Base-by-base conservation (phyloP, 2,113 vertebrate species). In the Phaetusa simplex region DNA sequence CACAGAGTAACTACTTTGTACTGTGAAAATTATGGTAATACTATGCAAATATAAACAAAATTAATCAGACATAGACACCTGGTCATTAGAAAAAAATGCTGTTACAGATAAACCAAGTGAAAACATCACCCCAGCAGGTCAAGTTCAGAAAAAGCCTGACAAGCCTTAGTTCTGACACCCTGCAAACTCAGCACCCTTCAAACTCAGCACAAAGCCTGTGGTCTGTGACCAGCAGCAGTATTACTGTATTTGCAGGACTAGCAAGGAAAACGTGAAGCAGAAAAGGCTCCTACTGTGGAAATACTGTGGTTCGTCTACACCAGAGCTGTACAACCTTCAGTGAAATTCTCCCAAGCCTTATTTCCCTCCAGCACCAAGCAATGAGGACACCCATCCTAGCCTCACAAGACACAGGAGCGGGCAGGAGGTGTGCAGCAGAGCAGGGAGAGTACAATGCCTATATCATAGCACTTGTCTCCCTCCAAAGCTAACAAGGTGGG, bases 371-470 rank as follows among this genome's bases (percentile, higher is more conserved):
- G 5, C 6, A 16, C 4, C 52, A 23, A 49, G 21, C 29, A 61
- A 26, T 36, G 14, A 42, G 14, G 21, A 12, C 11, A 38, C 5
- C 6, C 15, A 30, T 19, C 1, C 11, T 42, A 62, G 24, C 34
- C 36, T 77, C 22, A 30, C 4, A 40, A 53, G 15, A 12, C 12
- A 29, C 11, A 19, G 42, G 13, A 66, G 12, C 3, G 27, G 45
- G 16, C 3, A 36, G 43, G 23, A 1, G 1, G 3, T 45, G 11
- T 29, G 14, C 38, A 67, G 47, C 11, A 62, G 29, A 64, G 3
- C 8, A 3, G 1, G 22, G 8, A 42, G 11, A 0, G 1, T 27
- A 4, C 2, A 26, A 29, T 30, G 42, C 12, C 14, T 62, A 14
- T 12, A 38, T 26, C 29, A 8, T 1, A 77, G 56, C 8, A 6